Evolutionary conservation across 2,797 vertebrate genomes (phyloP), one percentile per base, ranked within the genome.

Genomic region (Chanos chanos): DNA sequence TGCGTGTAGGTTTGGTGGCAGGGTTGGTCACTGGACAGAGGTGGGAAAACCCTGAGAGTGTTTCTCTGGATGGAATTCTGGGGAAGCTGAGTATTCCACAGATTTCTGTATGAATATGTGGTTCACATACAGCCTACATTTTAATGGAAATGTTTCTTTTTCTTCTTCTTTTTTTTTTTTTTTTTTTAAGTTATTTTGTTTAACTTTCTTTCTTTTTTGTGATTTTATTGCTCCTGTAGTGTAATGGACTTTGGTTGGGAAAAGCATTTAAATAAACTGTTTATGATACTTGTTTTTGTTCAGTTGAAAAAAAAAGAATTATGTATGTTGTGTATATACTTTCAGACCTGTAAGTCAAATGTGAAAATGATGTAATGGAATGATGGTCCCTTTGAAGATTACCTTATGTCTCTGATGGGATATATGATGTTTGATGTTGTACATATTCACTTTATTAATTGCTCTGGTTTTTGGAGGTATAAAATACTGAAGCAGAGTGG

Each of bases 191-290:
- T 90, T 89, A 92, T 90, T 89, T 90, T 87, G 89, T 89, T 87
- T 31, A 88, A 88, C 87, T 88, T 9, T 64, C 53, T 87, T 82
- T 84, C 81, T 87, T 82, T 81, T 84, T 91, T 83, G 89, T 89
- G 81, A 81, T 91, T 93, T 94, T 90, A 90, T 84, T 92, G 89
- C 89, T 90, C 90, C 89, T 93, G 88, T 89, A 89, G 87, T 83
- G 79, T 92, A 89, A 90, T 87, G 86, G 89, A 91, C 89, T 90
- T 93, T 93, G 91, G 90, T 92, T 92, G 81, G 91, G 83, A 86
- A 79, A 72, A 74, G 27, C 44, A 37, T 78, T 78, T 24, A 4
- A 96, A 95, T 95, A 96, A 97, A 96, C 84, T 82, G 86, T 95
- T 95, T 92, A 91, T 89, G 92, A 31, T 39, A 55, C 7, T 3